Conservation (phyloP, 92 coral and sea anemone genomes). For the Zoanthus solanderi region DNA sequence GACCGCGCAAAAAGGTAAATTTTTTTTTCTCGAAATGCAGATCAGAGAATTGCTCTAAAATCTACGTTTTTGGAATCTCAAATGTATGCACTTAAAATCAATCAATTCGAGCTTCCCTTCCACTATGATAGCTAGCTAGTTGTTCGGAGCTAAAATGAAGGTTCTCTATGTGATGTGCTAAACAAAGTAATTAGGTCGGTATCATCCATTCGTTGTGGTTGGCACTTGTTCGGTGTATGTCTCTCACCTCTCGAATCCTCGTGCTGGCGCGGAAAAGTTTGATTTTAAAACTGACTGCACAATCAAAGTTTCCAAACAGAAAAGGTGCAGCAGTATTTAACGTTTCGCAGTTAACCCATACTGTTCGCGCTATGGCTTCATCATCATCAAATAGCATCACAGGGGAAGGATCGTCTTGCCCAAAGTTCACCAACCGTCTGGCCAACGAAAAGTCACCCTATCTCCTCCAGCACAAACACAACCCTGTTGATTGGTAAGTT, state of each 20-base stretch:
- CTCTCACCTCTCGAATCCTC: neutral
- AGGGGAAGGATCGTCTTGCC: constrained; percentile 26
- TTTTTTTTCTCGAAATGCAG: too few relatives aligned
- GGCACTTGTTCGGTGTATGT: constrained; percentile 4
- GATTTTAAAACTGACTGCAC: neutral
- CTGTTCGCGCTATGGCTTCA: constrained; percentile 17
- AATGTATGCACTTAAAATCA: too few relatives aligned
- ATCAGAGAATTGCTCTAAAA: too few relatives aligned
- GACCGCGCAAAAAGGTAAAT: too few relatives aligned
- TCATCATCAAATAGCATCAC: neutral
- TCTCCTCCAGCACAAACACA: constrained; percentile 93
- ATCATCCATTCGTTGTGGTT: neutral
- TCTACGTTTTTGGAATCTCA: too few relatives aligned
- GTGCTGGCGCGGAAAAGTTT: constrained; percentile 1
- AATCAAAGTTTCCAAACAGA: neutral
- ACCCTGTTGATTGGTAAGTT: constrained; percentile 97
- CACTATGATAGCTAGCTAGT: too few relatives aligned
- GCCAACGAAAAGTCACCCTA: constrained; percentile 92
- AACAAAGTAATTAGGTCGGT: neutral
- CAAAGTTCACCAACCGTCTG: constrained; percentile 79
- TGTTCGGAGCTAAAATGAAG: too few relatives aligned
- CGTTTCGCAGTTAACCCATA: neutral
- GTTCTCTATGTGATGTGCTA: constrained; percentile 13
- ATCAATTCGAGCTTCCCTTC: too few relatives aligned
- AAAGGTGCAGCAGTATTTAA: neutral